Base-by-base conservation (phyloP, 2,888 invertebrate genomes). In the Prosapia bicincta region DNA sequence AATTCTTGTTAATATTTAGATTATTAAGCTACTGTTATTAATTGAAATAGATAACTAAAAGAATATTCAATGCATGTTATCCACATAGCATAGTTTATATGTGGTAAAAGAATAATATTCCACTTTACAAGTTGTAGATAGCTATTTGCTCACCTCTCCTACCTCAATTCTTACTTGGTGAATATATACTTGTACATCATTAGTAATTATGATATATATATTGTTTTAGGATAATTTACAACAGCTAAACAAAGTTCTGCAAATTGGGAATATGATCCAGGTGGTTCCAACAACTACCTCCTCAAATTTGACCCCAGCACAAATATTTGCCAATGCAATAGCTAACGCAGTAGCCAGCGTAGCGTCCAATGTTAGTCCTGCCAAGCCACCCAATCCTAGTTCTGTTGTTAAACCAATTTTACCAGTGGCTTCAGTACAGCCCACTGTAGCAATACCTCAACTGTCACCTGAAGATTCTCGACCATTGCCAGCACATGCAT, bases 261-360 rank as follows among this genome's bases (percentile, higher is more conserved):
- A 89, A 86, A 87, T 89, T 54, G 90, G 89, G 24, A 89, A 89
- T 80, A 86, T 89, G 79, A 83, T 89, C 54, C 88, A 89, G 84
- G 88, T 89, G 7, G 87, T 89, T 1, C 89, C 89, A 20, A 71
- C 24, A 7, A 65, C 71, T n/a, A 23, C 38, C 7, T 38, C 54
- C 32, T 26, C 68, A 9, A 43, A 25, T 3, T 24, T 73, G 26
- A 66, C 73, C 20, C 76, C 7, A 66, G 69, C 10, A 73, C 68
- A 26, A 20, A 54, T 54, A 54, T 54, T 54, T 20, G 54, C 54
- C 54, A 54, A 54, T 54, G 54, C 54, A 3, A 54, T 54, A n/a
- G 54, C 54, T 3, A 54, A 54, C 7, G 54, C 54, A 54, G 54
- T 54, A 20, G 54, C 54, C 13, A 54, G 54, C 20, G 54, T 54